Base-by-base conservation (phyloP, 2,113 vertebrate species). In the Channa argus region DNA sequence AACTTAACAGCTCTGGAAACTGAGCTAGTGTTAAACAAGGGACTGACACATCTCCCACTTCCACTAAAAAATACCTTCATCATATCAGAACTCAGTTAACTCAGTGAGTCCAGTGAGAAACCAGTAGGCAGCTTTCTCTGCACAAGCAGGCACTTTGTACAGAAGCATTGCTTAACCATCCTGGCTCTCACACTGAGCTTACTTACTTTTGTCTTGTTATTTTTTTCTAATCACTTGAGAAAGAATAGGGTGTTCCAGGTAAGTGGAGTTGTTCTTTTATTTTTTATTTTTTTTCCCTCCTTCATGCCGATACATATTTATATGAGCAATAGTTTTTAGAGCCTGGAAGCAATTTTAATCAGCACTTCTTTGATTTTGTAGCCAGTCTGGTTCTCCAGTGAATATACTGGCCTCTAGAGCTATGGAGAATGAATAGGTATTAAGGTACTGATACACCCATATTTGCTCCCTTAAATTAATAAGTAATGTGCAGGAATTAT, bases 31-130 rank as follows among this genome's bases (percentile, higher is more conserved):
- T 76, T 84, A 74, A 87, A 65, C 56, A 46, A 77, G 74, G 79
- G 60, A 71, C 37, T 50, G 61, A 76, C 58, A 59, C 53, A n/a
- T n/a, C n/a, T n/a, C n/a, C n/a, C n/a, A n/a, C n/a, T n/a, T n/a
- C n/a, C n/a, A n/a, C n/a, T n/a, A n/a, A n/a, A 12, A 89, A 91
- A 84, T 71, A 83, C 80, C 89, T 82, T 73, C 68, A 79, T 88
- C 81, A 89, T 69, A 63, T 62, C 33, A 52, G 71, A 36, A 64
- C 41, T 68, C 63, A 69, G 46, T 12, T 34, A 10, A 58, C 49
- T 63, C 10, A 52, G 76, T 63, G 68, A 72, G 13, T 49, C 61
- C 10, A 52, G 76, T 63, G 68, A 72, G 13, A 14, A 38, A 1
- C 60, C 47, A 36, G 45, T 36, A 68, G 33, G 13, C 73, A 59